phyloP scores from a whole-genome alignment of 2,797 vertebrate species.

The Cottoperca gobio region DNA sequence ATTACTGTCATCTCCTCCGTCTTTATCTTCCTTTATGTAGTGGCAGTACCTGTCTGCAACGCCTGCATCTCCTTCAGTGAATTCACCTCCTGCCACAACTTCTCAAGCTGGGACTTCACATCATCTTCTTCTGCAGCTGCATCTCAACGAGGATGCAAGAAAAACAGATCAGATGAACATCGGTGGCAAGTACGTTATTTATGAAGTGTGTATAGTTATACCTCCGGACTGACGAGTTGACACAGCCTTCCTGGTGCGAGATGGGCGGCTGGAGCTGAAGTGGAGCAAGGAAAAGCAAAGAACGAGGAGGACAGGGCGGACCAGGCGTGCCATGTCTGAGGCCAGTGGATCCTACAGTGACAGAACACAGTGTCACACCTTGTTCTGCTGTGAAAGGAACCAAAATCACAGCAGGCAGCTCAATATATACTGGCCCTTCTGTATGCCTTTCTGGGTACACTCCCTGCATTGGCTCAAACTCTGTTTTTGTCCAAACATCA shows the following conservation, averaged over 20 bases:
- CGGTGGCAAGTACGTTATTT: not conserved
- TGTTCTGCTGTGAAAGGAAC: conserved; percentile 65
- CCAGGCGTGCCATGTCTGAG: conserved; percentile 88
- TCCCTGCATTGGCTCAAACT: conserved; percentile 78
- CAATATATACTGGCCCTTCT: conserved; percentile 76
- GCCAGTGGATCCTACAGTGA: conserved; percentile 43
- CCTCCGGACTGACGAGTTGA: conserved; percentile 88
- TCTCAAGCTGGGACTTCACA: conserved; percentile 91
- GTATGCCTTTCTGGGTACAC: conserved; percentile 79
- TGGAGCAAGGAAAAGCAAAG: conserved; percentile 87
- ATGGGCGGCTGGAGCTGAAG: conserved; percentile 79
- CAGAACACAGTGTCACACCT: conserved; percentile 66
- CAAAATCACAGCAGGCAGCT: conserved; percentile 59
- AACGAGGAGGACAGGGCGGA: conserved; percentile 83
- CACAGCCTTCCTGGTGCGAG: conserved; percentile 87
- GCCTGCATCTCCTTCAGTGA: conserved; percentile 97
- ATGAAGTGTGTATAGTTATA: conserved; percentile 68
- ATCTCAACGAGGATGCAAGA: conserved; percentile 37
- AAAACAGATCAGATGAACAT: conserved; percentile 27
- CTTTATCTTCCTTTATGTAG: not conserved
- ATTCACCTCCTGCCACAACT: conserved; percentile 96
- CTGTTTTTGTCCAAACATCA: conserved; percentile 77
- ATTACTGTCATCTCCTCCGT: not conserved
- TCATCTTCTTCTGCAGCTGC: conserved; percentile 89
- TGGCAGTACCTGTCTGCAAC: conserved; percentile 92